Evolutionary conservation across 2,797 vertebrate genomes (phyloP).

Genomic region (Lagocephalus sceleratus): DNA sequence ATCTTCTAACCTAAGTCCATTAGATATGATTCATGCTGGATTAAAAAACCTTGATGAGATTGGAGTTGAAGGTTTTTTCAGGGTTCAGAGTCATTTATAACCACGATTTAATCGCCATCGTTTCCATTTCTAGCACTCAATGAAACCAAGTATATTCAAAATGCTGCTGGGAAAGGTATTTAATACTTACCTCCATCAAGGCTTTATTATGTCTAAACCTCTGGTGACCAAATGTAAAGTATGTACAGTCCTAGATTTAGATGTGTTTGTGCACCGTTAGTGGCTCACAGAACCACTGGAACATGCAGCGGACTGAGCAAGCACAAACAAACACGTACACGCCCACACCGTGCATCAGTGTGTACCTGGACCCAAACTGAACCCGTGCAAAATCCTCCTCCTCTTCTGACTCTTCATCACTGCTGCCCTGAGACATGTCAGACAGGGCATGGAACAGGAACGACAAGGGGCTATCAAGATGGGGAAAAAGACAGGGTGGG

Average conservation of each 20-base stretch:
- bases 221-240: neutral
- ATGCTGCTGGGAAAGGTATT: neutral
- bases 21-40: neutral
- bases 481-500: constrained; percentile 41
- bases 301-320: constrained; percentile 73
- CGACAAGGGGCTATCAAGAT: constrained; percentile 87
- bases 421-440: constrained; percentile 94
- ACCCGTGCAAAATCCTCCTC: constrained; percentile 94
- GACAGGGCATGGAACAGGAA: constrained; percentile 90
- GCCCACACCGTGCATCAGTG: constrained; percentile 77
- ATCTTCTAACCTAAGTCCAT: constrained; percentile 6
- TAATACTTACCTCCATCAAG: constrained; percentile 5
- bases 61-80: constrained; percentile 1
- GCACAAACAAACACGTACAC: neutral
- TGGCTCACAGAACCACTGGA: constrained; percentile 52
- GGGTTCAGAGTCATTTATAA: neutral
- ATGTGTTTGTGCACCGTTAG: constrained; percentile 58
- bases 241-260: constrained; percentile 1
- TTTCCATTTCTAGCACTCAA: neutral
- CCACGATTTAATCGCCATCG: neutral
- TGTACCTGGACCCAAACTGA: constrained; percentile 99
- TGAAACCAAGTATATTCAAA: neutral
- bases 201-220: neutral
- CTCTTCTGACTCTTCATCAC: constrained; percentile 92
- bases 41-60: neutral